Evolutionary conservation across 2,888 invertebrate genomes (phyloP), one percentile per base, ranked within the genome.

Genomic region (Chymomyza caudatula): DNA sequence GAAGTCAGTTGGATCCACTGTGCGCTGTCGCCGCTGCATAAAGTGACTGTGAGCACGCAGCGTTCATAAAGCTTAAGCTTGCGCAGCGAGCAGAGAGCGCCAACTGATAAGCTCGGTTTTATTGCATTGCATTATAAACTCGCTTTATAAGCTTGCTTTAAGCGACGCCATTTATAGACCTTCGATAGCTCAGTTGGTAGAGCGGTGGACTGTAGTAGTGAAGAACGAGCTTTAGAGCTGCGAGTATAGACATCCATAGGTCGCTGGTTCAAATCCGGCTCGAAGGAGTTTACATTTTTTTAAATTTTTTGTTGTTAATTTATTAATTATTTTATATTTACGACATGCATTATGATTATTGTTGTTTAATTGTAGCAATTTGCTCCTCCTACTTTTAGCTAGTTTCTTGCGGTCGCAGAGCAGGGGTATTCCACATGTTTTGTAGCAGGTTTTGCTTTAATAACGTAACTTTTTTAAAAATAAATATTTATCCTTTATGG

Each of bases 151-250:
- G 42, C 64, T 53, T 44, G 68, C 63, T 77, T 74, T 61, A 65
- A 67, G 62, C 1, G 4, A 0, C 0, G 0, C 0, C 4, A 8
- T 13, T 5, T 59, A 75, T 66, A 66, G 60, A 74, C 88, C 88
- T 88, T 88, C 88, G 88, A 88, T 87, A 88, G 88, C 87, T 88
- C 88, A 88, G 88, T 87, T 88, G 88, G 88, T 88, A 88, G 88
- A 88, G 88, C 88, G 88, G 88, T 88, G 87, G 88, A 88, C 88
- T 88, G 87, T 88, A 87, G 86, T 60, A 57, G 20, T 43, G 37
- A 42, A 55, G 54, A 47, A 54, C n/a, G 5, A 53, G 51, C 11
- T 61, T 22, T 29, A 2, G 20, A 23, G 52, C 52, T 52, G 15
- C 22, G 11, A 0, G 11, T 13, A 65, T 80, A 83, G 81, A 72